Conservation (phyloP, 23 tunicate genomes). For the Aplidium turbinatum region DNA sequence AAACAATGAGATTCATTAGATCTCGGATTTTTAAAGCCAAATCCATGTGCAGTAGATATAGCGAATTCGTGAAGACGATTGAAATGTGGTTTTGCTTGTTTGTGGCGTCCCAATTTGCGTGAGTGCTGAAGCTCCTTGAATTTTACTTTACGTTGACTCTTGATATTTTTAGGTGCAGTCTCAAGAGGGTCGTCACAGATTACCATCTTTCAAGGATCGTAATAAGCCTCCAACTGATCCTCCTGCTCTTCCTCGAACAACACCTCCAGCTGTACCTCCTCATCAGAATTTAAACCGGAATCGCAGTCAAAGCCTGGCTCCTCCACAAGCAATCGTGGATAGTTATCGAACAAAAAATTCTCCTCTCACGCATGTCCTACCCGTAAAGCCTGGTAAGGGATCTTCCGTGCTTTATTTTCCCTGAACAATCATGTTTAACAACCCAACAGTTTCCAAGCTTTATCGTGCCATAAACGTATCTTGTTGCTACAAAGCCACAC, state of each 20-base stretch:
- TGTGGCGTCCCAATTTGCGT: no score
- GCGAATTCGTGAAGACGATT: no score
- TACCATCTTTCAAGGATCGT: slow-evolving; percentile 66
- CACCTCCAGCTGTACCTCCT: slow-evolving; percentile 53
- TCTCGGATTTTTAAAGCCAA: no score
- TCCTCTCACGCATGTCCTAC: slow-evolving; percentile 32
- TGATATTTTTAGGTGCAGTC: slow-evolving; percentile 19
- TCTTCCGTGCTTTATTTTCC: no score
- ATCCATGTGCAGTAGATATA: no score
- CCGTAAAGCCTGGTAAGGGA: slow-evolving; percentile 45
- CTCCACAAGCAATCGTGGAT: neutral
- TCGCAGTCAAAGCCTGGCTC: slow-evolving; percentile 32
- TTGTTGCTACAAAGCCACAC: no score
- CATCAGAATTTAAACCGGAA: slow-evolving; percentile 30
- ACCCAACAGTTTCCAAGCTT: no score
- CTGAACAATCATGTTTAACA: no score
- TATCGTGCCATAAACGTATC: no score
- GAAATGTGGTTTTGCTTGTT: no score
- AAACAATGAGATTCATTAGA: no score
- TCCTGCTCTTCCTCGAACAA: neutral
- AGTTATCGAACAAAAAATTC: neutral
- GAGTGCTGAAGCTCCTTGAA: no score
- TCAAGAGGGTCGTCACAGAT: slow-evolving; percentile 48
- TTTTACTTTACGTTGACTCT: neutral
- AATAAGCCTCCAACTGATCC: slow-evolving; percentile 21